A percentile compares a stretch with the other conserved stretches of the same genome.
phyloP scores from a whole-genome alignment of 2,797 vertebrate species.

The Hydrophis major region DNA sequence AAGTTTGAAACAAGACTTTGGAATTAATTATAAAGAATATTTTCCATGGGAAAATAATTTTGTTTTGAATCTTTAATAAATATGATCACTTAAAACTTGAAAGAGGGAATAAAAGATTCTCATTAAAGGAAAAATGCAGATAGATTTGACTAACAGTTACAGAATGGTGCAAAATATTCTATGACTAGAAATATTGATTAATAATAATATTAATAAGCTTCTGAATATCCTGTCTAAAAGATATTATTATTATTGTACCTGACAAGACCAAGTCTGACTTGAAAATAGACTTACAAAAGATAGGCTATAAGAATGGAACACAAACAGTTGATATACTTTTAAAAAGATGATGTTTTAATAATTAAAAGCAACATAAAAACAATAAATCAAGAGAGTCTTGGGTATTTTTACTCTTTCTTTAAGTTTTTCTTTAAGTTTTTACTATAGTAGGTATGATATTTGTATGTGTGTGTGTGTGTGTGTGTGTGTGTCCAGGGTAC shows the following conservation, averaged over 20 bases:
- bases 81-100: background rate
- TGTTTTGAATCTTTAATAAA: background rate
- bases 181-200: background rate
- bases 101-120: background rate
- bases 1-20: background rate
- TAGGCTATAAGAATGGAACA: background rate
- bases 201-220: background rate
- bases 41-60: background rate
- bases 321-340: background rate
- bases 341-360: background rate
- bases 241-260: background rate
- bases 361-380: background rate
- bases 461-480: too few species aligned
- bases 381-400: background rate
- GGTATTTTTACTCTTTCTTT: background rate
- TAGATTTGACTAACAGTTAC: background rate
- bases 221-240: background rate
- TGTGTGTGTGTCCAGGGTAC: background rate
- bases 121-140: background rate
- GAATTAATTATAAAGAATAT: background rate
- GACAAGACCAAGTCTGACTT: background rate
- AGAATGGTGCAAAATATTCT: background rate
- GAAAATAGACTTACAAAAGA: background rate
- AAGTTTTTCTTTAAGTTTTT: background rate
- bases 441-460: background rate